These are phyloP conservation scores for Drosophila ficusphila DNA, from an alignment of 1,140 invertebrate genomes.

Conservation along the genomic window DNA sequence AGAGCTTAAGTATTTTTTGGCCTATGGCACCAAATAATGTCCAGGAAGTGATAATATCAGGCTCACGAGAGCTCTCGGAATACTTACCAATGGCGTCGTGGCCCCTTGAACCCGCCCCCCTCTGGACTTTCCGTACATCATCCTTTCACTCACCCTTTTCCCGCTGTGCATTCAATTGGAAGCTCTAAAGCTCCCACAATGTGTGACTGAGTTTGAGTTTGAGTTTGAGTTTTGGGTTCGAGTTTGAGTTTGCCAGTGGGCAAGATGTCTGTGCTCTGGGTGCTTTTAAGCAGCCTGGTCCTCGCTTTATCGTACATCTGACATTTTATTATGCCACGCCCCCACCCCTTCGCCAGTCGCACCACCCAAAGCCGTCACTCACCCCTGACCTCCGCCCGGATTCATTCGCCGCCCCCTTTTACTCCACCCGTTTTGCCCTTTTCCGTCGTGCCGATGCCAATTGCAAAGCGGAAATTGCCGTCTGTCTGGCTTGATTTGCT, in stretches of 20 bases:
- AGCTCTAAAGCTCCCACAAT: conserved; percentile 48
- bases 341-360: neutral
- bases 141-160: conserved; percentile 22
- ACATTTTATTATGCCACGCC: conserved; percentile 70
- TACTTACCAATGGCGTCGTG: conserved; percentile 12
- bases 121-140: neutral
- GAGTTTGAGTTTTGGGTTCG: neutral
- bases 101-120: neutral
- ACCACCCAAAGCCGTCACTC: conserved; percentile 6
- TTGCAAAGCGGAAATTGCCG: conserved; percentile 74
- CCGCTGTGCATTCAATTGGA: conserved; percentile 74
- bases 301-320: conserved; percentile 66
- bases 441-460: conserved; percentile 44
- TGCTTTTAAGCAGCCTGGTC: conserved; percentile 53
- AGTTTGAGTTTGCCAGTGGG: neutral
- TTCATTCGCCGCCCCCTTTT: neutral
- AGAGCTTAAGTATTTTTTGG: conserved; percentile 73
- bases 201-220: conserved; percentile 12
- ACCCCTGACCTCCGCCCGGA: neutral
- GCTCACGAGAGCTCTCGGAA: conserved; percentile 53
- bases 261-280: conserved; percentile 10
- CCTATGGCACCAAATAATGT: conserved; percentile 78
- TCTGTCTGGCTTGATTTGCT: conserved; percentile 71
- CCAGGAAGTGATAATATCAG: conserved; percentile 79
- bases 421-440: neutral